Percentiles rank a stretch among this genome's conserved stretches.
phyloP scores from a whole-genome alignment of 2,888 invertebrate species.

The Trisateles emortualis region DNA sequence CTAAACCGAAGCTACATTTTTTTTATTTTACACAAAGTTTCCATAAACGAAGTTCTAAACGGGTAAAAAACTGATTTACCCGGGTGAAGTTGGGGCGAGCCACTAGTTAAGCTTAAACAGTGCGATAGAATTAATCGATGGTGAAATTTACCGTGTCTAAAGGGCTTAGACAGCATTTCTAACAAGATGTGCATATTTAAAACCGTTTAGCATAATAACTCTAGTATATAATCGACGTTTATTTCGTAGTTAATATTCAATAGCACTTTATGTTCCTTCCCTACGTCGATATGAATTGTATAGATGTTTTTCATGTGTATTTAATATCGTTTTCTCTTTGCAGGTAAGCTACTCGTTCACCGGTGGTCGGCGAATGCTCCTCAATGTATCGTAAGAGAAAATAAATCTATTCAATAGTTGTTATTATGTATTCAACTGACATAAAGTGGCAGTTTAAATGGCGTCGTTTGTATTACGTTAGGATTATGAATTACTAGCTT shows the following conservation, averaged over 20 bases:
- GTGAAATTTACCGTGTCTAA: neutral
- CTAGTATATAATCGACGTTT: slow-evolving; percentile 31
- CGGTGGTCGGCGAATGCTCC: slow-evolving; percentile 16
- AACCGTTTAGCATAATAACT: slow-evolving; percentile 27
- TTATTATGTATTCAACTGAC: slow-evolving; percentile 32
- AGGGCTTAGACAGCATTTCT: slow-evolving; percentile 17
- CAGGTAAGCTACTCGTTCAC: slow-evolving; percentile 56
- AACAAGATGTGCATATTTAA: slow-evolving; percentile 23
- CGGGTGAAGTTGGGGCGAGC: no score
- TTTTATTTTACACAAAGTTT: no score
- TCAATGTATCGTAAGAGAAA: slow-evolving; percentile 40
- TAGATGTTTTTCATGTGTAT: slow-evolving; percentile 31
- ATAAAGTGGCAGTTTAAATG: slow-evolving; percentile 23
- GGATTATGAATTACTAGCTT: slow-evolving; percentile 17
- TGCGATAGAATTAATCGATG: neutral
- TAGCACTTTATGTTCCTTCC: slow-evolving; percentile 19
- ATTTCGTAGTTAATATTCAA: slow-evolving; percentile 37
- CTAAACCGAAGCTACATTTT: no score
- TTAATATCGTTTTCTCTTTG: slow-evolving; percentile 53
- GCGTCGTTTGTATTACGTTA: slow-evolving; percentile 20
- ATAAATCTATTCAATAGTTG: slow-evolving; percentile 28
- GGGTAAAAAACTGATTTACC: no score
- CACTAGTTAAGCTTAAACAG: neutral
- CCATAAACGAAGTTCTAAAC: no score
- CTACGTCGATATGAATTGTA: slow-evolving; percentile 20